Conservation (phyloP, 2,113 vertebrate genomes). For the Glaucidium brasilianum region DNA sequence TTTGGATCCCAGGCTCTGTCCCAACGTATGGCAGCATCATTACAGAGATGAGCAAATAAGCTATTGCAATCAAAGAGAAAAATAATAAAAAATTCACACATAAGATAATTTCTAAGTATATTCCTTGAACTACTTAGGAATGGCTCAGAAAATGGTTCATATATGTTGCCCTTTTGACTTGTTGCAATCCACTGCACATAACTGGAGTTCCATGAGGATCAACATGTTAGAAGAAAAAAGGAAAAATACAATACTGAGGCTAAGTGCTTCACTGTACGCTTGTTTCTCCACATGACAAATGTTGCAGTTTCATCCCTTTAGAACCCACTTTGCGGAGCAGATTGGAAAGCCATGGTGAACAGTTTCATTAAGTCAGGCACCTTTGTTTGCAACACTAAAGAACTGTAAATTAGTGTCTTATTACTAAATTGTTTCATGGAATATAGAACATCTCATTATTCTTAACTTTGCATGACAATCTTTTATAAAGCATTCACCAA, state of each 20-base stretch:
- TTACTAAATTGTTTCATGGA: not conserved
- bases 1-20: not conserved
- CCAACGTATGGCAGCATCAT: not conserved
- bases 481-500: not conserved
- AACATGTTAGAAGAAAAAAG: not conserved
- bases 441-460: not conserved
- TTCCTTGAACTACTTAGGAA: not conserved
- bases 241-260: not conserved
- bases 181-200: not conserved
- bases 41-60: not conserved
- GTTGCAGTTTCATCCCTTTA: not conserved
- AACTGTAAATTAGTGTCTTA: not conserved
- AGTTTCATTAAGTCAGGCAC: not conserved
- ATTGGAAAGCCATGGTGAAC: not conserved
- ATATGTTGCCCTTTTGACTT: not conserved
- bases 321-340: not conserved
- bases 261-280: not conserved
- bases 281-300: not conserved
- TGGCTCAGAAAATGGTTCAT: not conserved
- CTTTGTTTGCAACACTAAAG: not conserved
- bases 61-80: not conserved
- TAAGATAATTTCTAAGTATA: not conserved
- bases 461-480: not conserved
- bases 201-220: not conserved
- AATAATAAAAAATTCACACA: too few relatives aligned